Evolutionary conservation across 2,888 invertebrate species (phyloP).

Genomic region (Drosophila nr. perissopoda): DNA sequence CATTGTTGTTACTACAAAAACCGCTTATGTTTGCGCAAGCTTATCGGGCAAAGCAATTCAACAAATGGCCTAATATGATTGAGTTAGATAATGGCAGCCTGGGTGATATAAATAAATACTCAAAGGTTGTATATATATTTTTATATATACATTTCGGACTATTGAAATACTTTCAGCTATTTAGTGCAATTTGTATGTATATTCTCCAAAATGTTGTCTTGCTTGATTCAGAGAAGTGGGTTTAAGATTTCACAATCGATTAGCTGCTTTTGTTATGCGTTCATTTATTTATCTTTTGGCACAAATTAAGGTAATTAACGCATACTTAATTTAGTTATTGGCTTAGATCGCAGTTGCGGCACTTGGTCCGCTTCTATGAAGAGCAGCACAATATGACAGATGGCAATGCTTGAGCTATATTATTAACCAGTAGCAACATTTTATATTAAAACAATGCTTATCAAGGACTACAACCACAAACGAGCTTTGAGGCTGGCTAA

Average conservation of each 20-base stretch:
- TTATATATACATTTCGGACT: background rate
- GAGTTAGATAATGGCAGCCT: slow-evolving; percentile 47
- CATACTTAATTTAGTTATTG: background rate
- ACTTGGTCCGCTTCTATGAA: background rate
- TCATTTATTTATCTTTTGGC: background rate
- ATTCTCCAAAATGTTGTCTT: background rate
- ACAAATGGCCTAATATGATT: slow-evolving; percentile 70
- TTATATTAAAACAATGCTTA: background rate
- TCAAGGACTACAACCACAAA: slow-evolving; percentile 1
- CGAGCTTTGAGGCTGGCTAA: background rate
- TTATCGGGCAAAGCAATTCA: slow-evolving; percentile 76
- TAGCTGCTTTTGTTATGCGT: background rate
- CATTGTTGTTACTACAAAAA: slow-evolving; percentile 55
- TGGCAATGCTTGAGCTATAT: background rate
- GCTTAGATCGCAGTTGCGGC: background rate
- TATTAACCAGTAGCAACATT: too few species aligned
- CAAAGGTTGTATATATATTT: background rate
- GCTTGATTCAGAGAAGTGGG: background rate
- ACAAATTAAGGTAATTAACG: background rate
- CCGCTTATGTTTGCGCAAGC: slow-evolving; percentile 43
- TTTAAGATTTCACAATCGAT: background rate
- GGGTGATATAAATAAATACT: slow-evolving; percentile 3
- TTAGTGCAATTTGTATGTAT: background rate
- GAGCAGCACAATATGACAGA: background rate
- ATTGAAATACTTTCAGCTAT: background rate